phyloP scores from a whole-genome alignment of 2,797 vertebrate genomes.

The Dicrostonyx torquatus region DNA sequence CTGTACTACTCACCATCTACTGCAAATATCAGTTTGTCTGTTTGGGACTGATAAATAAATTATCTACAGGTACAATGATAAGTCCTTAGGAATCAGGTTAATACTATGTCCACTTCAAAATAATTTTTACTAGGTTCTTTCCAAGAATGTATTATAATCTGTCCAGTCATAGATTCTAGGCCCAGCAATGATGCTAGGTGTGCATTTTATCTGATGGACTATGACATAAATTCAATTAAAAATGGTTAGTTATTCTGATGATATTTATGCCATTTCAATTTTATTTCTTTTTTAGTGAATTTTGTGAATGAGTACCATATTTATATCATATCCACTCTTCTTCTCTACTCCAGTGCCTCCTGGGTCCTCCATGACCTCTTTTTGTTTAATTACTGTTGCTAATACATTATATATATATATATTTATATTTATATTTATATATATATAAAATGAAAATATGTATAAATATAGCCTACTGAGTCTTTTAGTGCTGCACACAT shows the following conservation, averaged over 20 bases:
- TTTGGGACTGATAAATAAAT: too few relatives aligned
- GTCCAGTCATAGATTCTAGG: background rate
- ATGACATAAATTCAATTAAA: background rate
- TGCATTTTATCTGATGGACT: background rate
- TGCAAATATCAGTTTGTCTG: background rate
- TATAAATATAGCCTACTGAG: background rate
- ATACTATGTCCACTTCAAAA: background rate
- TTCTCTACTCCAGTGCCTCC: background rate
- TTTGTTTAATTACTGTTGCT: background rate
- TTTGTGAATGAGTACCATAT: background rate
- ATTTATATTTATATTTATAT: too few relatives aligned
- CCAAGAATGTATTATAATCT: background rate
- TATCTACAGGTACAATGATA: background rate
- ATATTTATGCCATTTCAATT: background rate
- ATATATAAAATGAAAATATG: too few relatives aligned
- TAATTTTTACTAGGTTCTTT: background rate
- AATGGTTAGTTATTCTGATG: too few relatives aligned
- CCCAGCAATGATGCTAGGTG: background rate
- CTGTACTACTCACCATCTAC: background rate
- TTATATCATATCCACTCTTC: background rate
- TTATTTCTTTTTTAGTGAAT: background rate
- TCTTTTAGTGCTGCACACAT: background rate
- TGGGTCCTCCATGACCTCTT: background rate
- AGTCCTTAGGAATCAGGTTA: background rate
- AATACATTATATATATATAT: background rate